Evolutionary conservation across 2,113 vertebrate genomes (phyloP).

Genomic region (Myiozetetes cayanensis): DNA sequence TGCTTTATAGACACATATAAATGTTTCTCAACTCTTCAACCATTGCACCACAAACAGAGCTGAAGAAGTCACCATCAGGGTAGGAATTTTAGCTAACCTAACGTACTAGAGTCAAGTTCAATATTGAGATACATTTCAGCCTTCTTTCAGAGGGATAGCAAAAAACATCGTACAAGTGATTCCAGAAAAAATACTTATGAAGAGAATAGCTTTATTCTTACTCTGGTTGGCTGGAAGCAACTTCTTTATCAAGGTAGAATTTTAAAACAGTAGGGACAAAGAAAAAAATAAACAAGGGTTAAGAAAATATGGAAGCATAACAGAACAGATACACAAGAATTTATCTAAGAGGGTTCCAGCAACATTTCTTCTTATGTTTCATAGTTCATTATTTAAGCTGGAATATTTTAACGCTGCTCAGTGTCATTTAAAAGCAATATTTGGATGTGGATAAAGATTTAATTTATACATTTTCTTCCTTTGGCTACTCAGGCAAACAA

Average conservation of each 20-base stretch:
- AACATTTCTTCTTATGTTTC: neutral
- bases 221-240: neutral
- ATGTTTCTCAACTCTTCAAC: neutral
- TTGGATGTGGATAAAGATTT: neutral
- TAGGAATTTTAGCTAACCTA: neutral
- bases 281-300: neutral
- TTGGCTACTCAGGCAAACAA: neutral
- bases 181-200: neutral
- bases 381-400: neutral
- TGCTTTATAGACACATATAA: neutral
- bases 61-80: neutral
- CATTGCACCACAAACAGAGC: neutral
- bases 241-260: neutral
- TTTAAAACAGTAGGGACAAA: neutral
- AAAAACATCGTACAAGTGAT: neutral
- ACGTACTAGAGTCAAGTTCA: neutral
- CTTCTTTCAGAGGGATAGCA: neutral
- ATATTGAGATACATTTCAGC: neutral
- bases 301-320: neutral
- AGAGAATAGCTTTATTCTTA: neutral
- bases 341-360: neutral
- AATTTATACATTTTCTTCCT: conserved; percentile 3
- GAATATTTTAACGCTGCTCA: neutral
- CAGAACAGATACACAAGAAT: neutral
- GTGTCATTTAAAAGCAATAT: neutral